Percentiles rank a stretch among this genome's conserved stretches.
Conservation (phyloP, 2,113 vertebrate species). For the Upupa epops region DNA sequence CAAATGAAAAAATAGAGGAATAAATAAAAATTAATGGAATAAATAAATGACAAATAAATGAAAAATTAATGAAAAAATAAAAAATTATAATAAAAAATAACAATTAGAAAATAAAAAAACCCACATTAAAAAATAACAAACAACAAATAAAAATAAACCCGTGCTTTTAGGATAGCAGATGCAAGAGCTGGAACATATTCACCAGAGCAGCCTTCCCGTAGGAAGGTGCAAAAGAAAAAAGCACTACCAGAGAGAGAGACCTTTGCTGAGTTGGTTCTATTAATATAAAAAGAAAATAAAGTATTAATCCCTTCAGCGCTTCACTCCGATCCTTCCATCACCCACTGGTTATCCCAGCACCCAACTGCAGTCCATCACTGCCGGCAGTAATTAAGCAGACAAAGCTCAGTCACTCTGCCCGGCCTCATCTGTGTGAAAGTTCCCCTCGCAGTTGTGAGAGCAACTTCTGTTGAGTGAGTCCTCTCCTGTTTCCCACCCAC, state of each 20-base stretch:
- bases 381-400: not conserved
- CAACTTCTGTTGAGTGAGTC: not conserved
- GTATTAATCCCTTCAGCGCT: not conserved
- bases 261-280: not conserved
- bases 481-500: not conserved
- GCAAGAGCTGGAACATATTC: slow-evolving; percentile 3
- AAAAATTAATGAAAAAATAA: not conserved
- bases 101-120: not conserved
- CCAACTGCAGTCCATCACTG: not conserved
- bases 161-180: not conserved
- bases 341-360: not conserved
- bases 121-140: not conserved
- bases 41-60: not conserved
- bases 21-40: not conserved
- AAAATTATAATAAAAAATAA: not conserved
- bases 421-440: not conserved
- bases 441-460: not conserved
- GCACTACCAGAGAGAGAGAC: not conserved
- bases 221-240: slow-evolving; percentile 45
- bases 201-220: slow-evolving; percentile 8
- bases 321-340: not conserved
- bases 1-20: too few species aligned
- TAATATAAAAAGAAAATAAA: not conserved
- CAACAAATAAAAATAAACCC: not conserved
- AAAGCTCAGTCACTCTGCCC: not conserved